Evolutionary conservation across 2,888 invertebrate genomes (phyloP), one percentile per base, ranked within the genome.

Genomic region (Torymus auratus): DNA sequence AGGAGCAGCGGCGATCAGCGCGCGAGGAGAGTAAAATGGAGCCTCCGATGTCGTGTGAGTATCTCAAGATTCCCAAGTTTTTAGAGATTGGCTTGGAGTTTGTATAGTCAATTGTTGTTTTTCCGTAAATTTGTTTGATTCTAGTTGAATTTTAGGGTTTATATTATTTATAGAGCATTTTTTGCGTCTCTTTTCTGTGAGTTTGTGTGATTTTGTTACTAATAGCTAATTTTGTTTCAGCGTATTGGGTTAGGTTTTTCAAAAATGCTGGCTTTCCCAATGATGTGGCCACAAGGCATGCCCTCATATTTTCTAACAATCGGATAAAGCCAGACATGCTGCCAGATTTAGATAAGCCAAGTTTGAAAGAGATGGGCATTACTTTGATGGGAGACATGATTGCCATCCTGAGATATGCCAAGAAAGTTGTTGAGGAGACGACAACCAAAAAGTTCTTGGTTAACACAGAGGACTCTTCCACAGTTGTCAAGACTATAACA

Each of bases 281-380:
- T 0, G 94, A 95, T 67, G 95, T 95, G 70, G 94, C 96, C 0
- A 96, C 96, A 0, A 95, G 95, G 79, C 97, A 98, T 91, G 97
- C 97, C 0, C 93, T 96, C 23, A 95, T 95, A 10, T 98, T 98
- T 89, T 94, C 95, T 0, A 96, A 97, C 88, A 96, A 98, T 91
- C 93, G 97, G 50, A 98, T 98, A 81, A 95, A 95, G 88, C 94
- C 94, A 84, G 95, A 96, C 85, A 97, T 97, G 97, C 89, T 98
- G 73, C 91, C 95, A 83, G 97, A 98, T 85, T 92, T 98, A 14
- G 96, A 95, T 85, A 97, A 97, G 86, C 97, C 97, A 85, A 96
- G 96, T 88, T 91, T 98, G 1, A 93, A 94, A 76, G 97, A 97
- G 85, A 97, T 98, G 97, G 97, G 96, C 0, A 96, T 98, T 52